Conservation (phyloP, 2,113 vertebrate species). For the Nyctereutes procyonoides region DNA sequence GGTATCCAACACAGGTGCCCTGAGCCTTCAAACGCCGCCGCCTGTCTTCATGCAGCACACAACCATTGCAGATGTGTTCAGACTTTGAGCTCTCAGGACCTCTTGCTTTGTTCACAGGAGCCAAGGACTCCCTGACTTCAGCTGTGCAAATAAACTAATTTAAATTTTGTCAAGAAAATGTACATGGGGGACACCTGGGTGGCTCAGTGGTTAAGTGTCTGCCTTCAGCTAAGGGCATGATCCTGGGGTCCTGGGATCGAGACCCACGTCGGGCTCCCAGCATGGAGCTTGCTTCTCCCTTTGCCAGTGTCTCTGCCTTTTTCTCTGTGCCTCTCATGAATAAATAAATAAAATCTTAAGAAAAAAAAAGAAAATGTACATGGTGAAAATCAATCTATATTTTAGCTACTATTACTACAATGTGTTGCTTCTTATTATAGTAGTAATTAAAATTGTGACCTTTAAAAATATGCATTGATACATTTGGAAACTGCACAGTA, state of each 20-base stretch:
- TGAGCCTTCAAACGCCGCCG: fast-evolving
- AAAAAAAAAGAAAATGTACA: background rate
- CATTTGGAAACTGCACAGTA: background rate
- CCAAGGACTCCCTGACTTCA: background rate
- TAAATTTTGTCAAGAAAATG: background rate
- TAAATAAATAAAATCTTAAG: no score
- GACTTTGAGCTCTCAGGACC: background rate
- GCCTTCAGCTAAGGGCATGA: no score
- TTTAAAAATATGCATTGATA: background rate
- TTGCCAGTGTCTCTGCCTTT: no score
- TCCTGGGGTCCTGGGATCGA: no score
- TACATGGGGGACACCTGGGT: no score
- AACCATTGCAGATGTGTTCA: background rate
- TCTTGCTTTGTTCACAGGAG: no score
- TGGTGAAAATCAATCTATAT: background rate
- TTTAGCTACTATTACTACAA: background rate
- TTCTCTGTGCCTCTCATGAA: no score
- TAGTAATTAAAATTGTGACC: background rate
- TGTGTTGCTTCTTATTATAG: background rate
- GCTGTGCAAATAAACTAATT: background rate
- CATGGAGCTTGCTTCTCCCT: no score
- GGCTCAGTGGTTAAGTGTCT: no score
- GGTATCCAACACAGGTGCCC: fast-evolving
- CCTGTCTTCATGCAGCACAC: no score
- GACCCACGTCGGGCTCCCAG: no score